Conservation (phyloP, 2,888 invertebrate species). For the Andrena camellia region DNA sequence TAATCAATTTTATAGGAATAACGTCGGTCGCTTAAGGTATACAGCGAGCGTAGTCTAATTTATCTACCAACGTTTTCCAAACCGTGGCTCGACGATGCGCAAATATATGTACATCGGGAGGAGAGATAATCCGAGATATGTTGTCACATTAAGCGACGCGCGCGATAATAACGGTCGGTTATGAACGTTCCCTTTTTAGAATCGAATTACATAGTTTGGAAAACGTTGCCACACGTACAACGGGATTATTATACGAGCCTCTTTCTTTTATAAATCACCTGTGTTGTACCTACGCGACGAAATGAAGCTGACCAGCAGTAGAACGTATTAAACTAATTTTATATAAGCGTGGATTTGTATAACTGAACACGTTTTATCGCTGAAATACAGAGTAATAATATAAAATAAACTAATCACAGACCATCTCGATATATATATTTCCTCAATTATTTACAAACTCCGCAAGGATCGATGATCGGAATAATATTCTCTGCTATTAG, state of each 20-base stretch:
- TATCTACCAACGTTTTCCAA: conserved; percentile 37
- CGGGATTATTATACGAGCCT: conserved; percentile 18
- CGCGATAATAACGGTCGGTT: background rate
- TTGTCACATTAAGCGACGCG: background rate
- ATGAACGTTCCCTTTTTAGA: background rate
- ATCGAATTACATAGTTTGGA: conserved; percentile 25
- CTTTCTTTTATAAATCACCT: conserved; percentile 15
- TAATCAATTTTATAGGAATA: conserved; percentile 23
- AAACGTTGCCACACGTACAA: conserved; percentile 25
- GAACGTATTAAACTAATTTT: conserved; percentile 38
- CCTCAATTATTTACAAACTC: conserved; percentile 51
- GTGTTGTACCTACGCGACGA: conserved; percentile 23
- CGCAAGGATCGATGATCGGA: conserved; percentile 30
- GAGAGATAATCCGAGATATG: background rate
- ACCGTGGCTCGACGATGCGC: conserved; percentile 6
- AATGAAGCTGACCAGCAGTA: conserved; percentile 48
- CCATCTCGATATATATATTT: conserved; percentile 45
- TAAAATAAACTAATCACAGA: conserved; percentile 62
- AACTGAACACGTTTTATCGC: conserved; percentile 35
- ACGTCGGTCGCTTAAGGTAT: conserved; percentile 5
- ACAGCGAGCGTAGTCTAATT: conserved; percentile 11
- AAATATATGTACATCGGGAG: background rate
- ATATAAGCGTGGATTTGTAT: conserved; percentile 32
- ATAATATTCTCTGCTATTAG: conserved; percentile 28
- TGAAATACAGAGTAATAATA: conserved; percentile 53